Conservation (phyloP, 2,797 vertebrate genomes). For the Buceros bicornis region DNA sequence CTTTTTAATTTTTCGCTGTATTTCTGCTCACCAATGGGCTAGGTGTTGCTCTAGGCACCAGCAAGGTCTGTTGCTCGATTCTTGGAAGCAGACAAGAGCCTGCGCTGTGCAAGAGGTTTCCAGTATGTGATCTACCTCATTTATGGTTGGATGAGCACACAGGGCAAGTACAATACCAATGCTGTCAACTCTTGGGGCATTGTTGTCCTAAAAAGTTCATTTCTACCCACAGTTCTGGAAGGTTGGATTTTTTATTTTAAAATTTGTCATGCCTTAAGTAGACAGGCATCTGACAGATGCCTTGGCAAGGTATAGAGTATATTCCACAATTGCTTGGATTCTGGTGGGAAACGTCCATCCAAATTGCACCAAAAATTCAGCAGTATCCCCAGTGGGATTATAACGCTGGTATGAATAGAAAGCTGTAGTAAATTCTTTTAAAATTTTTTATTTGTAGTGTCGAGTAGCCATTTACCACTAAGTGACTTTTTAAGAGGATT, state of each 20-base stretch:
- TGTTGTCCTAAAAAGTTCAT: neutral
- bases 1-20: neutral
- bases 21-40: neutral
- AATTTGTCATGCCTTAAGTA: neutral
- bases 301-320: neutral
- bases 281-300: neutral
- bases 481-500: constrained; percentile 70
- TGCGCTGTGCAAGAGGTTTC: fast-evolving
- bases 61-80: neutral
- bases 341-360: neutral
- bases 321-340: neutral
- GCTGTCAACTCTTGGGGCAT: neutral
- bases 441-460: constrained; percentile 41
- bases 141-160: neutral
- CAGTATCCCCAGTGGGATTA: neutral
- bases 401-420: neutral
- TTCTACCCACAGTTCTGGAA: neutral
- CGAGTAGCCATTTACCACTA: constrained; percentile 39
- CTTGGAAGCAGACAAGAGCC: fast-evolving
- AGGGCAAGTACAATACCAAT: fast-evolving
- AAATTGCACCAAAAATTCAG: neutral
- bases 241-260: neutral
- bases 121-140: neutral
- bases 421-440: neutral
- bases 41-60: neutral